Conservation (phyloP, 2,888 invertebrate species). For the Acleris cristana region DNA sequence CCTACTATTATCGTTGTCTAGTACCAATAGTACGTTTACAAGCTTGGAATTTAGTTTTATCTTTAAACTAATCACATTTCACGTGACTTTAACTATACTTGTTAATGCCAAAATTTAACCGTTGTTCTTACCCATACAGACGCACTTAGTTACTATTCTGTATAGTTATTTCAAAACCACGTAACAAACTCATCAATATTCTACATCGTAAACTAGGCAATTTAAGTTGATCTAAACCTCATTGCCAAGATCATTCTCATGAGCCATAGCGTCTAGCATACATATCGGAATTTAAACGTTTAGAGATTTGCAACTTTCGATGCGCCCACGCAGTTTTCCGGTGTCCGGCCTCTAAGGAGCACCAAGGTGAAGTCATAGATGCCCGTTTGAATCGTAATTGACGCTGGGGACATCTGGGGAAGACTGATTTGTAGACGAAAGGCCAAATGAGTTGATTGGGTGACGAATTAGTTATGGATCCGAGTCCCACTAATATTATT, state of each 20-base stretch:
- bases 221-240: constrained; percentile 30
- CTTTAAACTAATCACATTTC: no score
- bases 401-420: constrained; percentile 11
- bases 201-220: constrained; percentile 4
- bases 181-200: constrained; percentile 11
- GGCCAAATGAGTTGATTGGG: background rate
- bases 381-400: constrained; percentile 29
- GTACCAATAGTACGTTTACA: no score
- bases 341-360: constrained; percentile 28
- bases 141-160: background rate
- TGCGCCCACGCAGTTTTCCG: constrained; percentile 25
- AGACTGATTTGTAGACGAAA: background rate
- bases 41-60: no score
- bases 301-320: constrained; percentile 32
- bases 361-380: constrained; percentile 24
- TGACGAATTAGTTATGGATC: no score
- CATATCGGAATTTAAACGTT: constrained; percentile 25
- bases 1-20: no score
- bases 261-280: constrained; percentile 15
- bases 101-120: no score
- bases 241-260: constrained; percentile 25
- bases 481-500: no score
- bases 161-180: background rate
- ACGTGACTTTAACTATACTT: no score
- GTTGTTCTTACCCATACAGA: no score